Evolutionary conservation across 2,888 invertebrate species (phyloP), one percentile per base, ranked within the genome.

Genomic region (Drosophila cognata): DNA sequence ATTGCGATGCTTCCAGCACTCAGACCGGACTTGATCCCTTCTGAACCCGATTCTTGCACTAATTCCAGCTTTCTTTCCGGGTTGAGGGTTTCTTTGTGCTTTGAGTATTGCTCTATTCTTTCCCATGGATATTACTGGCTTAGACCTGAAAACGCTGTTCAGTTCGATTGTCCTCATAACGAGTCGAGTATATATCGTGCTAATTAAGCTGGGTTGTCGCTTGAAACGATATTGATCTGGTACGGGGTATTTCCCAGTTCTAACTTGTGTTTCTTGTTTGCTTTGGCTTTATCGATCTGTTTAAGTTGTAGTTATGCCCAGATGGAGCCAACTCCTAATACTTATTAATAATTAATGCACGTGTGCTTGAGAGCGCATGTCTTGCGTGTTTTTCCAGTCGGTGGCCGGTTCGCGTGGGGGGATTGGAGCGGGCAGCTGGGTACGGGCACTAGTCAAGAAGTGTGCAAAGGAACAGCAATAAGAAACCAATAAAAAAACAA

Each of bases 281-380:
- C 5, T 18, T 36, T 28, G 25, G 21, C 5, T 33, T 33, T 51
- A 29, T 28, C 29, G 28, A 29, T 51, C n/a, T 51, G 46, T 29
- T 8, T 16, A 21, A 10, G 33, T 46, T 46, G 46, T 46, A 25
- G 46, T 25, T 25, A 2, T 5, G 31, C 31, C 10, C 4, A 11
- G 11, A 3, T 4, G 1, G 2, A 28, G 36, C 35, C 53, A 36
- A 55, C 25, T 36, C 25, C 25, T 1, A 36, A 55, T 18, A 2
- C 13, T 28, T 28, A n/a, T 55, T 55, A 55, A 55, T 36, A 55
- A 55, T 55, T 38, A 38, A 55, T 28, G 35, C 25, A 25, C 25
- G 6, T 18, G 25, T 25, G 16, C 36, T 25, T 10, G 25, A 7
- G 36, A 36, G 36, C 55, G 36, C 25, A 36, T 55, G 55, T 36